phyloP scores from a whole-genome alignment of 2,113 vertebrate species.

The Hemibagrus wyckioides region DNA sequence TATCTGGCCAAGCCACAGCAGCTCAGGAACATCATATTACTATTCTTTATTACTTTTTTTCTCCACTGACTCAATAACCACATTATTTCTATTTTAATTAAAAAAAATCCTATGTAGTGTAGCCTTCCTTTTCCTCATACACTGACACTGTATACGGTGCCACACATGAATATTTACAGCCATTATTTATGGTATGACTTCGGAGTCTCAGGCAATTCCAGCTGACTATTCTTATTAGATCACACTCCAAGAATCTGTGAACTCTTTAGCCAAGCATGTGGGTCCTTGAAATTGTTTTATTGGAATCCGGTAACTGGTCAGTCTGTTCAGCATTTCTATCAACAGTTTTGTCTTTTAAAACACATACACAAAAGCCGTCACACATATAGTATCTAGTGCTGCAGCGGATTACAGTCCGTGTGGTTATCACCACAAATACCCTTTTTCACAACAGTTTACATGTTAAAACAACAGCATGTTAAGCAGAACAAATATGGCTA shows the following conservation, averaged over 20 bases:
- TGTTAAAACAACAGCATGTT: conserved; percentile 44
- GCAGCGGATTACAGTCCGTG: conserved; percentile 18
- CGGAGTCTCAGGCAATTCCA: not conserved
- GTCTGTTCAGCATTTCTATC: conserved; percentile 28
- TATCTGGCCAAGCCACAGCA: not conserved
- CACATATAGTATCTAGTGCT: conserved; percentile 41
- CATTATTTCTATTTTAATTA: not conserved
- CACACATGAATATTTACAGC: not conserved
- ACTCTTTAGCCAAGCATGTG: not conserved
- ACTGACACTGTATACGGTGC: not conserved
- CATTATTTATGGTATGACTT: not conserved
- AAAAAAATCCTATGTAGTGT: not conserved
- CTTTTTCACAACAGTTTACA: conserved; percentile 38
- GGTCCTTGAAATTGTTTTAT: conserved; percentile 36
- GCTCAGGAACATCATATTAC: not conserved
- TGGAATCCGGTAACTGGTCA: conserved; percentile 22
- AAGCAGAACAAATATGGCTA: conserved; percentile 44
- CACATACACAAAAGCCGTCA: conserved; percentile 32
- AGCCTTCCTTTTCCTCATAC: not conserved
- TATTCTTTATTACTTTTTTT: not conserved
- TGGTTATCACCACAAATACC: conserved; percentile 21
- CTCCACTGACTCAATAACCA: not conserved
- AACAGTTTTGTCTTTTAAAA: conserved; percentile 8
- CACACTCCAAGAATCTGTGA: not conserved
- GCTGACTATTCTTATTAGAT: not conserved